phyloP scores from a whole-genome alignment of 2,888 invertebrate genomes.

The Drosophila pullipes region DNA sequence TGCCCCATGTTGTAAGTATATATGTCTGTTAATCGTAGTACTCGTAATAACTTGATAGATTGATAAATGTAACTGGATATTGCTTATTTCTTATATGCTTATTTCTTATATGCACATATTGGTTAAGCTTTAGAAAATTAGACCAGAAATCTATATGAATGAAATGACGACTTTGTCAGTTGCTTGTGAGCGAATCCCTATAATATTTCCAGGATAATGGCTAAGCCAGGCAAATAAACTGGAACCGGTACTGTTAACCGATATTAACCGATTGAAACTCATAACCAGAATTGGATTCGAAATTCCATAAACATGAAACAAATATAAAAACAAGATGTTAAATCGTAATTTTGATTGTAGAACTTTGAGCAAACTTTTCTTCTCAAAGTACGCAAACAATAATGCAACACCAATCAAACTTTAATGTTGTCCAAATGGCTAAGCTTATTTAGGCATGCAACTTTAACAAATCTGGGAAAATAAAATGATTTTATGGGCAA shows the following conservation, averaged over 20 bases:
- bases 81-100: conserved; percentile 4
- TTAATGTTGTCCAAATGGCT: neutral
- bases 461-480: neutral
- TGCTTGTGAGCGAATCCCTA: neutral
- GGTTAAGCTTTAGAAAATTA: neutral
- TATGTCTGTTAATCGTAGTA: neutral
- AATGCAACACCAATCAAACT: neutral
- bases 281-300: neutral
- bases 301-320: neutral
- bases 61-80: conserved; percentile 34
- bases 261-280: neutral
- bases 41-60: conserved; percentile 17
- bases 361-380: neutral
- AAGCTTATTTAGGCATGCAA: neutral
- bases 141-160: neutral
- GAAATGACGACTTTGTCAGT: neutral
- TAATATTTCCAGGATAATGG: neutral
- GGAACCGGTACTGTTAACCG: neutral
- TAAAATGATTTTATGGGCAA: neutral
- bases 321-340: neutral
- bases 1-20: conserved; percentile 16
- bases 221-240: neutral
- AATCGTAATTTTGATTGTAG: neutral
- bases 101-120: conserved; percentile 3
- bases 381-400: neutral